A percentile compares a stretch with the other conserved stretches of the same genome.
Conservation (phyloP, 2,113 vertebrate species). For the Burhinus oedicnemus region DNA sequence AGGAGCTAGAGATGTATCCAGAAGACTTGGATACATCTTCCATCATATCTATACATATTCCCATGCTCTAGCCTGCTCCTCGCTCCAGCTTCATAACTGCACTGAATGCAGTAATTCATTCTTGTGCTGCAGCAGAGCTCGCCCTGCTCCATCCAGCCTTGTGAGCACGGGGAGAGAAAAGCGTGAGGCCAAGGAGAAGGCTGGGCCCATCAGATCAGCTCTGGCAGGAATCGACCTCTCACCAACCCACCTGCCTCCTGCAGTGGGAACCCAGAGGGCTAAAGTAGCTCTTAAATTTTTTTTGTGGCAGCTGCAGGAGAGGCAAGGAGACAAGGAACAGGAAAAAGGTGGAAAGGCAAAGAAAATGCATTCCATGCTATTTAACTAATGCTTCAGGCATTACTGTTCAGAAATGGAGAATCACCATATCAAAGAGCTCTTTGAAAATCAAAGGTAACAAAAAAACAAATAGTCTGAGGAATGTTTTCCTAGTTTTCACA, state of each 20-base stretch:
- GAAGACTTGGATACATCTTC: not conserved
- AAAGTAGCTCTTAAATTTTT: not conserved
- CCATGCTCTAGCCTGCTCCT: not conserved
- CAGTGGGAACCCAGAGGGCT: not conserved
- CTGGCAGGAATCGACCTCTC: not conserved
- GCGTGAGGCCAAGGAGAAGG: not conserved
- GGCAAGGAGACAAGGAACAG: not conserved
- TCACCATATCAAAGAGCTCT: constrained; percentile 51
- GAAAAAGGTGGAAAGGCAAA: not conserved
- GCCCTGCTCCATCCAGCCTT: not conserved
- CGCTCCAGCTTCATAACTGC: not conserved
- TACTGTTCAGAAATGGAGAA: not conserved
- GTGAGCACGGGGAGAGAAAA: not conserved
- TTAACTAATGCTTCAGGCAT: constrained; percentile 38
- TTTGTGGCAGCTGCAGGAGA: not conserved
- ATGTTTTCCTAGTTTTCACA: not conserved
- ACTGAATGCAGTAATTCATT: not conserved
- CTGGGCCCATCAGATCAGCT: not conserved
- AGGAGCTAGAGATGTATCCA: not conserved
- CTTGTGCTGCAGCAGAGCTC: not conserved
- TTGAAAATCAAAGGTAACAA: constrained; percentile 46
- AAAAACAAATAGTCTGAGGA: not conserved
- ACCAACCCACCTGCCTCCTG: not conserved
- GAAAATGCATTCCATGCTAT: not conserved
- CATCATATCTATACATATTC: not conserved